Evolutionary conservation across 2,888 invertebrate species (phyloP).

Genomic region (Heteromurus nitidus): DNA sequence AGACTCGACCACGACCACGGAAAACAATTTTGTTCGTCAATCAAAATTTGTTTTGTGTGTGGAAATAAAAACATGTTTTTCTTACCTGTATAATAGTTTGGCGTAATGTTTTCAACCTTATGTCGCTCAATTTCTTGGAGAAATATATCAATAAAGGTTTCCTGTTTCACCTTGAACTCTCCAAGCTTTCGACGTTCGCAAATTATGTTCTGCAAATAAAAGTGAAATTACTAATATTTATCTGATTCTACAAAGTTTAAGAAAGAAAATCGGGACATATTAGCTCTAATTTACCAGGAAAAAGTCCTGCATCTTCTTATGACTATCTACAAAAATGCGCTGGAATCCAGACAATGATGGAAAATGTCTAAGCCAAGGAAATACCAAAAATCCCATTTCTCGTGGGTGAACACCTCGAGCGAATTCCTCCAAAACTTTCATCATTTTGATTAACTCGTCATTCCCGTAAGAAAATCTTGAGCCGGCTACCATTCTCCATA

Average conservation of each 20-base stretch:
- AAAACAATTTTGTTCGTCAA: no score
- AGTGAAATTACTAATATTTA: no score
- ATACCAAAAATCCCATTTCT: constrained; percentile 61
- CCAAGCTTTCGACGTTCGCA: constrained; percentile 44
- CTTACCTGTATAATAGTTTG: constrained; percentile 68
- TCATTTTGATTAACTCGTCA: constrained; percentile 52
- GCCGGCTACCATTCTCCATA: constrained; percentile 69
- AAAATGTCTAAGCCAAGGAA: constrained; percentile 67
- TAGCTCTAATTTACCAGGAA: constrained; percentile 47
- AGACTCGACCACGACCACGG: no score
- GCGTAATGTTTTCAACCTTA: constrained; percentile 36
- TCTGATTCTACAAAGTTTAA: not conserved
- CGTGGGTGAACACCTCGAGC: constrained; percentile 57
- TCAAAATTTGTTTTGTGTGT: no score
- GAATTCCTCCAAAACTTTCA: constrained; percentile 61
- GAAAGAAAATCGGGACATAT: not conserved
- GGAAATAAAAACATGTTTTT: no score
- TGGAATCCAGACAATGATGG: constrained; percentile 51
- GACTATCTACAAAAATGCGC: constrained; percentile 40
- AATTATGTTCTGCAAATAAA: constrained; percentile 51
- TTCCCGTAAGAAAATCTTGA: constrained; percentile 65
- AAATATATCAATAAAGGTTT: constrained; percentile 68
- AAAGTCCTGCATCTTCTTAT: constrained; percentile 59
- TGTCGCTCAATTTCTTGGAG: constrained; percentile 65
- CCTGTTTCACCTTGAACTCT: constrained; percentile 61